Base-by-base conservation (phyloP, 2,797 vertebrate genomes). In the Crenuchus spilurus region DNA sequence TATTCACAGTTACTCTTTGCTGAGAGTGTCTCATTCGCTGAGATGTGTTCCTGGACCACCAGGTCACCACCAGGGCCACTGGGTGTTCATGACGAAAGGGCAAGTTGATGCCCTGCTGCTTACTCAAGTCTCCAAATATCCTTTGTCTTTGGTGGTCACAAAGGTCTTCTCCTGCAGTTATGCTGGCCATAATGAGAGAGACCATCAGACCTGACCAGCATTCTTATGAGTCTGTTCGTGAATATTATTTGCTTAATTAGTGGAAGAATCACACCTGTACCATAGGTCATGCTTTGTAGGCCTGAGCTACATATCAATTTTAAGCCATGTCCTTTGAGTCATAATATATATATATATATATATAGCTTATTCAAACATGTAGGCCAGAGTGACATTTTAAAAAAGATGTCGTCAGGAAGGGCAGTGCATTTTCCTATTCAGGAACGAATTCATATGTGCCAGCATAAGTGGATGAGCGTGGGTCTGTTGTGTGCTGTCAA, bases 171-270 rank as follows among this genome's bases (percentile, higher is more conserved):
- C 24, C 33, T 41, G 67, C 51, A 55, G 39, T 22, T 42, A 35
- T 9, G 31, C 60, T 11, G 49, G 18, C 18, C 41, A 18, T 76
- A 66, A 76, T 24, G 68, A 76, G 75, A 60, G 52, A 51, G 68
- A 6, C 61, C 42, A 24, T 51, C 52, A 20, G 52, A 77, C 75
- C 69, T 72, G 75, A 72, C 42, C 69, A 16, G 75, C 62, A 67
- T 77, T 24, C 75, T 44, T 55, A 76, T 71, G 51, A 65, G 42
- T 61, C 57, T 28, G 20, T 22, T 62, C 67, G 18, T 64, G 67
- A 58, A 72, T 77, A 58, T 72, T 41, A 66, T 77, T 77, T 67
- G 69, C 44, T 58, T 72, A 72, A 77, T 77, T 77, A 77, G 75
- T 52, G 44, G n/a, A 33, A 54, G 62, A 22, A 65, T 51, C 62